Conservation (phyloP, 2,797 vertebrate genomes). For the Tolypeutes matacus region DNA sequence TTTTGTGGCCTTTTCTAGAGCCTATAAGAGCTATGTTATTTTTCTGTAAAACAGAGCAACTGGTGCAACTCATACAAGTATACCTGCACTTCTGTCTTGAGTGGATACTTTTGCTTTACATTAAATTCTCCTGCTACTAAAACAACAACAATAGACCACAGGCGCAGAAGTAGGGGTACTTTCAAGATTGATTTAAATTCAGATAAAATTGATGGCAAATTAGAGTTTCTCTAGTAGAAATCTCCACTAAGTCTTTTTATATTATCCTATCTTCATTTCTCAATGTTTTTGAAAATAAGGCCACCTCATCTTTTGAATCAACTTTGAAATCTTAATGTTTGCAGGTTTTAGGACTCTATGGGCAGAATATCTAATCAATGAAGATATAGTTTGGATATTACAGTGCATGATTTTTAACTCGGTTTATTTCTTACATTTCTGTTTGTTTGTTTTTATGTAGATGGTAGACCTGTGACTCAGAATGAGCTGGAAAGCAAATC, state of each 20-base stretch:
- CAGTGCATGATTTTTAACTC: conserved; percentile 64
- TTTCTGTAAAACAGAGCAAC: conserved; percentile 49
- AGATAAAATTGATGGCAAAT: background rate
- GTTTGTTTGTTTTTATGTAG: conserved; percentile 73
- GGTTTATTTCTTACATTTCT: conserved; percentile 35
- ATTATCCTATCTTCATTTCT: conserved; percentile 44
- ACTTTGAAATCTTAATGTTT: conserved; percentile 58
- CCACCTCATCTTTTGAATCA: conserved; percentile 20
- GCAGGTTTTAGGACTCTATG: conserved; percentile 50
- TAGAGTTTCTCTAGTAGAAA: conserved; percentile 30
- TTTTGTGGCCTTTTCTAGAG: conserved; percentile 16
- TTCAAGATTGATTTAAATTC: conserved; percentile 53
- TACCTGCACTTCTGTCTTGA: too few species aligned
- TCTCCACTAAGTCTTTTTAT: background rate
- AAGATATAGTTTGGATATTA: conserved; percentile 27
- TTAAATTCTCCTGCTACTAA: too few species aligned
- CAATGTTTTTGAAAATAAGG: conserved; percentile 56
- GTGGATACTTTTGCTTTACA: too few species aligned
- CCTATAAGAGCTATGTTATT: background rate
- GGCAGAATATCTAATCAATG: conserved; percentile 45
- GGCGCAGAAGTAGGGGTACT: background rate
- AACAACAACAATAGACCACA: background rate
- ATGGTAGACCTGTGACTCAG: conserved; percentile 51
- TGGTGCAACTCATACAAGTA: too few species aligned
- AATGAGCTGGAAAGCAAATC: conserved; percentile 64